Evolutionary conservation across 1,140 invertebrate species (phyloP), one percentile per base, ranked within the genome.

Genomic region (Cyrtorhinus lividipennis): DNA sequence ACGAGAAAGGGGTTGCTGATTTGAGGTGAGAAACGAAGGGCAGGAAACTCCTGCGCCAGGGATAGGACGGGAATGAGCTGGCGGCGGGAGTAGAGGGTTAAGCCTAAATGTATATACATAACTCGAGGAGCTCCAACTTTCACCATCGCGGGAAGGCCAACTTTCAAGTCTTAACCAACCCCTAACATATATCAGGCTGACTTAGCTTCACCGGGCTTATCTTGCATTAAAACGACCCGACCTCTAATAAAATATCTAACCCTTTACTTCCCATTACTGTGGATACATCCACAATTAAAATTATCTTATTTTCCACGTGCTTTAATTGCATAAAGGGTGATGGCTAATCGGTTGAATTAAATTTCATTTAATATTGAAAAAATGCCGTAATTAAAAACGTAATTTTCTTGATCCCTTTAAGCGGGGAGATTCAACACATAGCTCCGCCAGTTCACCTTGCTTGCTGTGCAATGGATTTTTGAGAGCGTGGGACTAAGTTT

Each of bases 91-190:
- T 53, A 22, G 48, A 53, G 48, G 48, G 48, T 24, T 59, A 18
- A 30, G 58, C 58, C 58, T 26, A 30, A 59, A 59, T 59, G 58
- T 59, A 59, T 30, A 59, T 59, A 59, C 58, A 59, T 59, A 59
- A 59, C 58, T 59, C 58, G 25, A 30, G 48, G 20, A 53, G 58
- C 58, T 59, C 56, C 20, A 59, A 59, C 58, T 59, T 59, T 59
- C 58, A 27, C 58, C 24, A 24, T 20, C 18, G 5, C 30, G 5
- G 58, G 58, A 59, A 30, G 58, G 27, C 58, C 24, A 59, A 59
- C 58, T 59, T 59, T 59, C 58, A 59, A 59, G 58, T 59, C 58
- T 59, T 59, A 59, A 25, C 58, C 48, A 53, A 53, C 48, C 48
- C 48, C 48, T 30, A 30, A 25, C 58, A 59, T 59, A 59, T 59